Evolutionary conservation across 2,888 invertebrate species (phyloP).

Genomic region (Apamea crenata): DNA sequence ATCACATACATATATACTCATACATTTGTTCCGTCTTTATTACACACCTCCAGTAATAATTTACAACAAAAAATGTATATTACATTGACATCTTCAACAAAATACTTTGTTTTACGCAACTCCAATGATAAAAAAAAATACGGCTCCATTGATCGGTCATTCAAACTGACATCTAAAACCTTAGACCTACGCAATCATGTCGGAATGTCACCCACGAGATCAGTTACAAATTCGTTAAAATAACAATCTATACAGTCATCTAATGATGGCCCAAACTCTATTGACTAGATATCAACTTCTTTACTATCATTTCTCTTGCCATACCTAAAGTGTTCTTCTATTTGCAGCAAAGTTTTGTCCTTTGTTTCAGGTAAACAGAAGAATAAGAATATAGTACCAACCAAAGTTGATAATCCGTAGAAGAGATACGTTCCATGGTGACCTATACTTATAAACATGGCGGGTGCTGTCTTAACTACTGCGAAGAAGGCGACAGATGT

Average conservation of each 20-base stretch:
- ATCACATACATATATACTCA: conserved; percentile 39
- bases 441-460: conserved; percentile 90
- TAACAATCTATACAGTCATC: conserved; percentile 14
- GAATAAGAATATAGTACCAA: conserved; percentile 91
- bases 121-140: conserved; percentile 43
- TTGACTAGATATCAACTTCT: conserved; percentile 60
- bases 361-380: conserved; percentile 92
- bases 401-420: conserved; percentile 91
- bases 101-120: conserved; percentile 54
- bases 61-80: conserved; percentile 42
- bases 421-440: conserved; percentile 91
- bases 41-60: conserved; percentile 16
- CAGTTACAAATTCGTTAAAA: conserved; percentile 40
- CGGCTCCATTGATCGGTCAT: conserved; percentile 19
- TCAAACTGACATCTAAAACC: conserved; percentile 26
- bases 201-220: conserved; percentile 47
- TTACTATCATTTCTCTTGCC: conserved; percentile 74
- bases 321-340: conserved; percentile 90
- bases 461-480: conserved; percentile 92
- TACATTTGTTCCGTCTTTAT: conserved; percentile 1
- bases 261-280: conserved; percentile 23
- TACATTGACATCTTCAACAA: conserved; percentile 27
- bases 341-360: conserved; percentile 92
- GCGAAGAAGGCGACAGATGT: conserved; percentile 92
- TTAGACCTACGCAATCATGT: conserved; percentile 36